Base-by-base conservation (phyloP, 2,797 vertebrate species). In the Gallirallus australis region DNA sequence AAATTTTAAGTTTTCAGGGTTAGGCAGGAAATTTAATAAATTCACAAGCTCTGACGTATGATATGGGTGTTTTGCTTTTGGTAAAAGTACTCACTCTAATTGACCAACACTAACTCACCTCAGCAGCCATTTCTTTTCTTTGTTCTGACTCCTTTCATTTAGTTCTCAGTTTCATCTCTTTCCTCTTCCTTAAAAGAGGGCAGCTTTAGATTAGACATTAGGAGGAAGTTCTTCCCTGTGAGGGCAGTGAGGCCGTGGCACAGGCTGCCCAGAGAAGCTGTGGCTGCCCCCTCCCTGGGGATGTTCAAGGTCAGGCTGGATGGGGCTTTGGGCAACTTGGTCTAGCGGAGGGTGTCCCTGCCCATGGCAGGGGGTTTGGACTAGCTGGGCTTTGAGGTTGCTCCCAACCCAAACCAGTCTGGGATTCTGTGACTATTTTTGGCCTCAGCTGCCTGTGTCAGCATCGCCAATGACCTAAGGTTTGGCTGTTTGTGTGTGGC, bases 391-490 rank as follows among this genome's bases (percentile, higher is more conserved):
- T 47, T 47, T 47, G 45, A 47, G 45, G 45, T 47, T 20, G 4
- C 45, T 47, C 21, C 45, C 20, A 47, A 47, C 45, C 45, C 45
- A 47, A 47, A 47, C 45, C 45, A 47, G 45, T 21, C 45, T 42
- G 17, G 42, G 42, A 42, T 42, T 42, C 42, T 47, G 45, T 47
- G 20, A 30, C 33, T 57, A 11, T 45, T 42, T 25, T 83, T 64
- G 89, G 69, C 50, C 5, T 82, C 47, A 37, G 5, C 14, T 66
- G 13, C 9, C 75, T 59, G 4, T 56, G 52, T 57, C 66, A 93
- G 56, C 14, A 15, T 33, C 35, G 81, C 5, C 0, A 0, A 47
- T n/a, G 24, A 75, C 20, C 37, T 21, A 30, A 53, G 6, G 23
- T 39, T 80, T 25, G 70, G 33, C 20, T 9, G 68, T 53, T 45